Evolutionary conservation across 2,888 invertebrate genomes (phyloP).

Genomic region (Pseudococcus jackbeardsleyi): DNA sequence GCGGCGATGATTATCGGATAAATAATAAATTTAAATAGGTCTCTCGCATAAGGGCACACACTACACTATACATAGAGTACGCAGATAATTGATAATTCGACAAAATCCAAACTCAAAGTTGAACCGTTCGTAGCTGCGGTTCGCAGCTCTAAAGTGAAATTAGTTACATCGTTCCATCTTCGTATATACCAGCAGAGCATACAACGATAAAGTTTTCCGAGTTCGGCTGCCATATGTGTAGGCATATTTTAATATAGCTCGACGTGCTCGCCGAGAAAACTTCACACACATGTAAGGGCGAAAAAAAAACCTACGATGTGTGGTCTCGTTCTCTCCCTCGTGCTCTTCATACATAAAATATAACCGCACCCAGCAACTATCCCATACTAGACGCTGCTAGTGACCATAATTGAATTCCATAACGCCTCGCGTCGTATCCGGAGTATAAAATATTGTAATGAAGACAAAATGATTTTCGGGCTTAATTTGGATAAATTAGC

Average conservation of each 20-base stretch:
- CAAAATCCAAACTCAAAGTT: slow-evolving; percentile 23
- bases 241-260: slow-evolving; percentile 52
- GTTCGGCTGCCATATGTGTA: slow-evolving; percentile 43
- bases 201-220: slow-evolving; percentile 44
- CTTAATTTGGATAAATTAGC: slow-evolving; percentile 40
- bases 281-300: neutral
- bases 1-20: slow-evolving; percentile 23
- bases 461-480: slow-evolving; percentile 35
- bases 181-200: neutral
- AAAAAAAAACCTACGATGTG: neutral
- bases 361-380: neutral
- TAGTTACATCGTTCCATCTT: slow-evolving; percentile 48
- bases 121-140: neutral
- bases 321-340: slow-evolving; percentile 16
- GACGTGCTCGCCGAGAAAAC: slow-evolving; percentile 24
- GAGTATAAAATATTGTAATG: slow-evolving; percentile 38
- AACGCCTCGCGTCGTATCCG: neutral
- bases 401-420: slow-evolving; percentile 36
- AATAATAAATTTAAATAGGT: neutral
- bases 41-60: neutral
- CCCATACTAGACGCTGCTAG: neutral
- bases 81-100: slow-evolving; percentile 23
- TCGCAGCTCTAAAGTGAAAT: slow-evolving; percentile 40
- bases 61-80: neutral
- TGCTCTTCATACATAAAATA: neutral